Conservation (phyloP, 2,113 vertebrate genomes). For the Antechinus flavipes region DNA sequence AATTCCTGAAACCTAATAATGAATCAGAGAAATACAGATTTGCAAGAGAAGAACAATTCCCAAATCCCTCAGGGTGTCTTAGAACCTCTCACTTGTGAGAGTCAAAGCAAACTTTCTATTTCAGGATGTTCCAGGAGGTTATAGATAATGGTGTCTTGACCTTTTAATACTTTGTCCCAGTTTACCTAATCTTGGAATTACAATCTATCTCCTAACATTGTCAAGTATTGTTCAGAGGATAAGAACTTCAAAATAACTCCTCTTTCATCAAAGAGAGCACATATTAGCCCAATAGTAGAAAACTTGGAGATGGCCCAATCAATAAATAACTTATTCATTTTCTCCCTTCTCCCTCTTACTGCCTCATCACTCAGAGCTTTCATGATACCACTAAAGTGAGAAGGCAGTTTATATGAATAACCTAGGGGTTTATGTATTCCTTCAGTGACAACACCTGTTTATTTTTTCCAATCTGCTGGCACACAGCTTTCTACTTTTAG, state of each 20-base stretch:
- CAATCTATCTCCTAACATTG: not conserved
- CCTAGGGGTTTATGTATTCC: conserved; percentile 53
- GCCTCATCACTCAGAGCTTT: conserved; percentile 41
- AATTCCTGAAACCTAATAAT: not conserved
- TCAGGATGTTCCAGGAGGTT: not conserved
- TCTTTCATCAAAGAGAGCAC: not conserved
- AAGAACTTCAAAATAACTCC: not conserved
- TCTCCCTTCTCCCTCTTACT: conserved; percentile 25
- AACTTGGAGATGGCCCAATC: not conserved
- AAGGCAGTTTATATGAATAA: conserved; percentile 47
- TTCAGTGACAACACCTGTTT: conserved; percentile 65
- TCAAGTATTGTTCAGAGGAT: not conserved
- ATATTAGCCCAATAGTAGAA: not conserved
- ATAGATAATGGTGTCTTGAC: not conserved
- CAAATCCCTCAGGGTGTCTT: not conserved
- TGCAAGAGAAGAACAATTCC: not conserved
- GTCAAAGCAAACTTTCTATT: not conserved
- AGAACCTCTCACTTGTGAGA: not conserved
- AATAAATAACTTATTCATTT: conserved; percentile 56
- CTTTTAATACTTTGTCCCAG: not conserved
- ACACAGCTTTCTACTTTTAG: conserved; percentile 73
- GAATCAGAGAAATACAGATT: not conserved
- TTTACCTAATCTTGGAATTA: not conserved
- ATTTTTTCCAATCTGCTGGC: conserved; percentile 68
- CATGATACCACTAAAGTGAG: not conserved